phyloP scores from a whole-genome alignment of 2,888 invertebrate species.

The Geotrupes spiniger region DNA sequence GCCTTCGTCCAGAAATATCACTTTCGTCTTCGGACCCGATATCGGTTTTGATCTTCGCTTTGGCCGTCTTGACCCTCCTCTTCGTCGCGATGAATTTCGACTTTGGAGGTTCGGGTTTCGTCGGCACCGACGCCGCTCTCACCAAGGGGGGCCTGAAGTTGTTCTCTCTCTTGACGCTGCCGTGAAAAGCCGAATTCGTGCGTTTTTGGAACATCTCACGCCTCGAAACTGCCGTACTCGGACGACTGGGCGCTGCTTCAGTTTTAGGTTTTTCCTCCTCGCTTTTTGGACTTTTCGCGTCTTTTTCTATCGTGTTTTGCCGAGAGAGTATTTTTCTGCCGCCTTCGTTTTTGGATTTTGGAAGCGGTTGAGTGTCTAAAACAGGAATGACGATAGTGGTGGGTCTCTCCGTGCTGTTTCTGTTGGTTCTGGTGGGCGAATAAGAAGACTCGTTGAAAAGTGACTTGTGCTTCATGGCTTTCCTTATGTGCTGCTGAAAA shows the following conservation, averaged over 20 bases:
- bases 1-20: conserved; percentile 13
- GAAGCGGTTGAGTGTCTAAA: conserved; percentile 31
- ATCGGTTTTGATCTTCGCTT: conserved; percentile 22
- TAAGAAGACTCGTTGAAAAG: conserved; percentile 14
- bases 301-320: conserved; percentile 9
- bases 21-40: conserved; percentile 14
- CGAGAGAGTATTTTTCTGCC: conserved; percentile 5
- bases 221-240: conserved; percentile 41
- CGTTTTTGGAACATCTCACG: conserved; percentile 46
- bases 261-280: background rate
- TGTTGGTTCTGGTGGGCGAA: conserved; percentile 20
- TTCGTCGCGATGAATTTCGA: conserved; percentile 38
- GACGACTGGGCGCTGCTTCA: conserved; percentile 26
- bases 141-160: conserved; percentile 39
- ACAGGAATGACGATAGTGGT: conserved; percentile 39
- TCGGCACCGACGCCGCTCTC: conserved; percentile 42
- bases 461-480: conserved; percentile 24
- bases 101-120: conserved; percentile 33
- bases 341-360: conserved; percentile 21
- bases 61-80: conserved; percentile 29
- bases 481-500: conserved; percentile 32
- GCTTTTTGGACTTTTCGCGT: conserved; percentile 1
- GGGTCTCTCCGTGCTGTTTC: conserved; percentile 1
- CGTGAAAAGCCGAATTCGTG: conserved; percentile 44
- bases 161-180: conserved; percentile 28